Conservation (phyloP, 2,113 vertebrate species). For the Neoarius graeffei region DNA sequence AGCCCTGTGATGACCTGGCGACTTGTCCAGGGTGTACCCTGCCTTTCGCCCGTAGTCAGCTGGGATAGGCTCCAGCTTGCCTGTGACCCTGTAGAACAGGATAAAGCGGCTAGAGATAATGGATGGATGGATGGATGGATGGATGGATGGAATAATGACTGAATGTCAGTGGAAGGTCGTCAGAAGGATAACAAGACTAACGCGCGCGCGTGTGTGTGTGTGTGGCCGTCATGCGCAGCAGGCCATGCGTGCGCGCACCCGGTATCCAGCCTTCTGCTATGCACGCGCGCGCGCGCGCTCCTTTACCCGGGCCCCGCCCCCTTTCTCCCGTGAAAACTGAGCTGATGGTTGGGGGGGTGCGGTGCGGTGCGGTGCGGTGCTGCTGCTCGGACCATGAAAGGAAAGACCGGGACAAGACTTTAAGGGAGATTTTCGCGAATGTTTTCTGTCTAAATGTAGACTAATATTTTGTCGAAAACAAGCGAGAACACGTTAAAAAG, state of each 20-base stretch:
- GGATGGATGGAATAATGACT: too few relatives aligned
- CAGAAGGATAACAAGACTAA: background rate
- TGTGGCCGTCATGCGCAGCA: background rate
- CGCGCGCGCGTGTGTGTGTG: background rate
- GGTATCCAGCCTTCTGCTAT: background rate
- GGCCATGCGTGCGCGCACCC: constrained; percentile 6
- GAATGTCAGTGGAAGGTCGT: background rate
- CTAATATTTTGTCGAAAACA: background rate
- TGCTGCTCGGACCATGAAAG: constrained; percentile 62
- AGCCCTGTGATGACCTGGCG: too few relatives aligned
- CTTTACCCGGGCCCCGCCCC: constrained; percentile 29
- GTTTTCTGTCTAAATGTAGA: background rate
- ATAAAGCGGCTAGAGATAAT: too few relatives aligned
- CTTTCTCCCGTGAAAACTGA: constrained; percentile 65
- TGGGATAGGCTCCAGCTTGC: too few relatives aligned
- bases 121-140: too few relatives aligned
- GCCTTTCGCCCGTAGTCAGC: too few relatives aligned
- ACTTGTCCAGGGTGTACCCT: too few relatives aligned
- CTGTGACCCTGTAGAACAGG: too few relatives aligned
- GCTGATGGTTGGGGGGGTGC: constrained; percentile 49
- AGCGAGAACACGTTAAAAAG: background rate
- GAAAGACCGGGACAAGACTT: constrained; percentile 53
- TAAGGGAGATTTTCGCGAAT: constrained; percentile 22
- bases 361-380: constrained; percentile 26
- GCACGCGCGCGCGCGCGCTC: background rate